Base-by-base conservation (phyloP, 2,888 invertebrate species). In the Carterocephalus palaemon region DNA sequence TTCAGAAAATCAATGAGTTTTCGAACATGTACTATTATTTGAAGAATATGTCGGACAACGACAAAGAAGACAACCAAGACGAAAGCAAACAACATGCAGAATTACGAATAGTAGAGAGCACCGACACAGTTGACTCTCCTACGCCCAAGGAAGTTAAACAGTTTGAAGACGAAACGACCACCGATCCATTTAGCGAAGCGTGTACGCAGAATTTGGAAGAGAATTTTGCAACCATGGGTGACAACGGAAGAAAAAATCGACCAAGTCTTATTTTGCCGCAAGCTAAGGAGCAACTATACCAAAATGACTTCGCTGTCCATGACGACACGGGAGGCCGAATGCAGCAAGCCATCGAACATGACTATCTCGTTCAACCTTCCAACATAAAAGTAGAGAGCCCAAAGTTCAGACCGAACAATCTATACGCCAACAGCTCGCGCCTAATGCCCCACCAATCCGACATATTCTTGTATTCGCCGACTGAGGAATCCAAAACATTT, bases 21-120 rank as follows among this genome's bases (percentile, higher is more conserved):
- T 92, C 93, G 37, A 94, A 92, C 67, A 93, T 95, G 91, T 95
- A 95, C 71, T 92, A 93, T 62, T 94, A 94, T 71, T 88, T 95
- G 62, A 95, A 94, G 75, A 93, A 93, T 53, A 92, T 94, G 77
- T 91, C 91, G 23, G 88, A 88, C 54, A 86, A 83, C 46, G 78
- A 86, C 41, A 87, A 88, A 57, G 90, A 91, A 50, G 89, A 89
- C 28, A 71, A 75, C 1, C 73, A 78, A 28, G 76, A 80, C 46
- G 78, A 90, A 37, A 75, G 80, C 5, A 79, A 86, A 46, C 78
- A 84, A 9, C 69, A 88, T 31, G 74, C 83, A 42, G 59, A 79
- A 55, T 56, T 82, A 20, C 70, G 65, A 70, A 82, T 86, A 70
- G 86, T 72, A 48, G 85, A 84, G 62, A 69, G 72, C 1, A 70